Percentiles rank a stretch among this genome's conserved stretches.
phyloP scores from a whole-genome alignment of 2,888 invertebrate species.

The Epistrophella euchroma region DNA sequence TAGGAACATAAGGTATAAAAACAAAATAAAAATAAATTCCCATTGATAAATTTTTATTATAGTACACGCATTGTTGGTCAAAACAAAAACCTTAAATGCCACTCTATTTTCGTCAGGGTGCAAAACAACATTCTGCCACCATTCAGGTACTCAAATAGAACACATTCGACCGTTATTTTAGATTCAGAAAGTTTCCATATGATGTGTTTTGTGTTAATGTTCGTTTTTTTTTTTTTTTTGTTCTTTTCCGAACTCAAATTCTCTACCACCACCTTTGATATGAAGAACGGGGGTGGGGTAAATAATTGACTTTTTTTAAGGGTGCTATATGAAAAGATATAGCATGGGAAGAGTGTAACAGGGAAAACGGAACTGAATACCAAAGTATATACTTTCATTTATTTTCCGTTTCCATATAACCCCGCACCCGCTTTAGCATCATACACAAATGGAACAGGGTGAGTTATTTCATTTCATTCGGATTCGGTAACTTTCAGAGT shows the following conservation, averaged over 20 bases:
- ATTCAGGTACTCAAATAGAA: constrained; percentile 44
- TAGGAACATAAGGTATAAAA: too few species aligned
- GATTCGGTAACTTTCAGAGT: constrained; percentile 32
- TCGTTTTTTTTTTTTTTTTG: constrained; percentile 19
- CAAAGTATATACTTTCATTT: constrained; percentile 68
- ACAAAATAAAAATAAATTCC: constrained; percentile 23
- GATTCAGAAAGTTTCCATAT: constrained; percentile 32
- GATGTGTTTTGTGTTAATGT: constrained; percentile 30
- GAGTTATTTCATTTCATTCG: constrained; percentile 46
- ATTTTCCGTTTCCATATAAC: constrained; percentile 6
- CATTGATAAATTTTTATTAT: constrained; percentile 61
- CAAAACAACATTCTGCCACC: constrained; percentile 34
- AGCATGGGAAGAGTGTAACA: constrained; percentile 3
- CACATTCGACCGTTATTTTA: constrained; percentile 39
- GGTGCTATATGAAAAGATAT: constrained; percentile 38
- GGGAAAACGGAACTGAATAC: constrained; percentile 15
- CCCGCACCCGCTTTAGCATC: background rate
- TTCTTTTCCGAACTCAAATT: constrained; percentile 9
- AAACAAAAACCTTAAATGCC: constrained; percentile 45
- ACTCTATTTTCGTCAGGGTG: constrained; percentile 28
- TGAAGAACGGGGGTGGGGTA: background rate
- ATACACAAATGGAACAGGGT: constrained; percentile 18
- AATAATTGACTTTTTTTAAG: constrained; percentile 67
- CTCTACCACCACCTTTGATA: constrained; percentile 1
- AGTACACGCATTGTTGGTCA: constrained; percentile 45